Percentiles rank a stretch among this genome's conserved stretches.
phyloP scores from a whole-genome alignment of 2,888 invertebrate species.

The Campoplex capitator region DNA sequence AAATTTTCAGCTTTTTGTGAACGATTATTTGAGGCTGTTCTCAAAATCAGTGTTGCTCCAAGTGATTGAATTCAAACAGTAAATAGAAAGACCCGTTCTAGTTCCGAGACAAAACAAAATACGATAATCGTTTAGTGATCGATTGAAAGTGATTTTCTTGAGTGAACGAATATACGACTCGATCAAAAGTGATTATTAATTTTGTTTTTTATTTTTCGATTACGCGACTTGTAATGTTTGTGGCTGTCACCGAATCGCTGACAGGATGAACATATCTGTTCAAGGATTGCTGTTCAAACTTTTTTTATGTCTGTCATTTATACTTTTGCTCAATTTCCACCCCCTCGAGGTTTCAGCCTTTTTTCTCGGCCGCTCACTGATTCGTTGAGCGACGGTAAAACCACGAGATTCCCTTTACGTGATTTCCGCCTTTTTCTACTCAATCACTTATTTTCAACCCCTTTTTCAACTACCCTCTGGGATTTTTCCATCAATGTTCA shows the following conservation, averaged over 20 bases:
- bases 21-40: neutral
- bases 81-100: neutral
- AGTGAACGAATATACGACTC: neutral
- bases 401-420: conserved; percentile 67
- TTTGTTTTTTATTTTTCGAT: neutral
- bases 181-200: neutral
- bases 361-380: conserved; percentile 49
- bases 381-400: conserved; percentile 68
- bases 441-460: conserved; percentile 55
- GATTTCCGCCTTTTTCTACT: conserved; percentile 69
- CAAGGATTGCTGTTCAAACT: conserved; percentile 21
- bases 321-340: conserved; percentile 38
- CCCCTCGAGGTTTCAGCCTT: conserved; percentile 4
- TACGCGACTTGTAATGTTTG: neutral
- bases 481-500: conserved; percentile 44
- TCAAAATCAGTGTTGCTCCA: neutral
- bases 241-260: neutral
- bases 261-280: conserved; percentile 7
- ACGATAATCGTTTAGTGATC: neutral
- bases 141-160: neutral
- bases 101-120: neutral
- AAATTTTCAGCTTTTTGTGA: neutral
- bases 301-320: conserved; percentile 49
- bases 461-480: conserved; percentile 35
- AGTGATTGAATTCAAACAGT: neutral